Percentiles rank a stretch among this genome's conserved stretches.
These are phyloP conservation scores for Acrobasis consociella DNA, from an alignment of 2,888 invertebrate genomes.

Conservation along the genomic window DNA sequence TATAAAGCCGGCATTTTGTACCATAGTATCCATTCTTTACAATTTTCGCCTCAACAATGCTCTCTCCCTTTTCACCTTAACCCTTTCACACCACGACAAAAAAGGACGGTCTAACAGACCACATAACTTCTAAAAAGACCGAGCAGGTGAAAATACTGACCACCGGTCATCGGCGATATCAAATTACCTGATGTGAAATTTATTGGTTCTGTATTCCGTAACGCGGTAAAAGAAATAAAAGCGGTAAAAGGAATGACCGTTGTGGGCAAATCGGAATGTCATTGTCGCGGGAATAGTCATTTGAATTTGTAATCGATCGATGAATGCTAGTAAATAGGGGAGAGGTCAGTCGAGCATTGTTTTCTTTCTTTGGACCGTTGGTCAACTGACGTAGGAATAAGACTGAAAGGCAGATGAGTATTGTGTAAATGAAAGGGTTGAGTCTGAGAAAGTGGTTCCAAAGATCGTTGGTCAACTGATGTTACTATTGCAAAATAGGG, in stretches of 20 bases:
- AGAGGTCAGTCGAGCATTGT: slow-evolving; percentile 43
- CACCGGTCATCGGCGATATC: slow-evolving; percentile 73
- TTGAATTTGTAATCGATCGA: slow-evolving; percentile 69
- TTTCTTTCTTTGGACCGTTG: background rate
- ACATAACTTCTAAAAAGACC: slow-evolving; percentile 36
- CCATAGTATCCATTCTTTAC: slow-evolving; percentile 38
- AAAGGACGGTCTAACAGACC: slow-evolving; percentile 42
- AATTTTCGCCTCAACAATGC: slow-evolving; percentile 40
- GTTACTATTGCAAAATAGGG: too few species aligned
- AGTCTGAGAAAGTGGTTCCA: too few species aligned
- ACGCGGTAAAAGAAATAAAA: slow-evolving; percentile 52
- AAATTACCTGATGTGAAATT: slow-evolving; percentile 72
- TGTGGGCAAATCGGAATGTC: slow-evolving; percentile 54
- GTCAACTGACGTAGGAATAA: too few species aligned
- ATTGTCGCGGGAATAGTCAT: slow-evolving; percentile 72
- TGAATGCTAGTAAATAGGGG: slow-evolving; percentile 46
- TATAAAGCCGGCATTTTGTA: background rate
- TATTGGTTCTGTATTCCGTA: slow-evolving; percentile 65
- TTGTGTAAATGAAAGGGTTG: background rate
- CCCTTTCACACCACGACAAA: slow-evolving; percentile 28
- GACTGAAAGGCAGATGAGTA: background rate
- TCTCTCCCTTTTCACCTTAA: slow-evolving; percentile 39
- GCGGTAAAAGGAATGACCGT: slow-evolving; percentile 47
- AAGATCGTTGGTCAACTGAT: too few species aligned
- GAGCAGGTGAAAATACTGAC: slow-evolving; percentile 70